phyloP scores from a whole-genome alignment of 2,113 vertebrate species.

The Excalfactoria chinensis region DNA sequence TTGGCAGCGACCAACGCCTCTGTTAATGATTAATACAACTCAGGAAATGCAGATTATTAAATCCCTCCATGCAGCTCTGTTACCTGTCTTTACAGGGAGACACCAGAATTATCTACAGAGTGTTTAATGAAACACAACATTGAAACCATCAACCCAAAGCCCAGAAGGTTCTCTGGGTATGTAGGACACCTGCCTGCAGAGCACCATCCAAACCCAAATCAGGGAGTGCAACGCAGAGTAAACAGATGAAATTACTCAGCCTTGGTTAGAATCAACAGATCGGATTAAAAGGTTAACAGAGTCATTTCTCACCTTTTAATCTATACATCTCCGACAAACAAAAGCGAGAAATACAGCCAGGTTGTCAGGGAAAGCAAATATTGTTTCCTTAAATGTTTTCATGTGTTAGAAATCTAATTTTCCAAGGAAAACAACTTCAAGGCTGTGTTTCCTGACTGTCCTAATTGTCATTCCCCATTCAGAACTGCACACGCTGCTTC shows the following conservation, averaged over 20 bases:
- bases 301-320: background rate
- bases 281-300: background rate
- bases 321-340: background rate
- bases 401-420: background rate
- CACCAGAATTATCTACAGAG: background rate
- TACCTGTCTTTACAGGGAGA: background rate
- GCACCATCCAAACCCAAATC: background rate
- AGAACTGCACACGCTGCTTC: background rate
- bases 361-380: conserved; percentile 24
- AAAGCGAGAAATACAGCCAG: background rate
- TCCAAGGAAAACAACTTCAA: background rate
- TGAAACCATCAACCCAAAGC: background rate
- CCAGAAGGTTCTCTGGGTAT: background rate
- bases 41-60: background rate
- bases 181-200: background rate
- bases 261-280: background rate
- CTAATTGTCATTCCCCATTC: background rate
- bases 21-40: background rate
- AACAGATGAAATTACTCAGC: background rate
- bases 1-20: background rate
- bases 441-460: background rate
- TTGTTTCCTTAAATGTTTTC: background rate
- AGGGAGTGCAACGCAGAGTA: background rate
- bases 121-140: background rate
- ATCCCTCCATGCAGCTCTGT: background rate